Percentiles rank a stretch among this genome's conserved stretches.
Evolutionary conservation across 2,888 invertebrate species (phyloP).

Genomic region (Apamea sordens): DNA sequence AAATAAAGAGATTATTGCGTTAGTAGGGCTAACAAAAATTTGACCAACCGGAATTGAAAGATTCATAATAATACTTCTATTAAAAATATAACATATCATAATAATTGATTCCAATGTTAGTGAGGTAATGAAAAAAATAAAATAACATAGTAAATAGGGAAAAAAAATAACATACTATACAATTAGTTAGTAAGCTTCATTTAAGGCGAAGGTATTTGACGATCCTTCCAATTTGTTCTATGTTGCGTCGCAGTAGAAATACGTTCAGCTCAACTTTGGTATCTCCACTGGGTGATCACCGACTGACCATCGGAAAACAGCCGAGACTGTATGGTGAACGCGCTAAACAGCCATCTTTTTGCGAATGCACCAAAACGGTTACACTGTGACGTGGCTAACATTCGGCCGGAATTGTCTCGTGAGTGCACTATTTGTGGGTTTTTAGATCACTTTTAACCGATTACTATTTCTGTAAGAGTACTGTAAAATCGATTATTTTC

Average conservation of each 20-base stretch:
- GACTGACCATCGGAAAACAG: conserved; percentile 26
- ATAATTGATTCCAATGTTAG: conserved; percentile 55
- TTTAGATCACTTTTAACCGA: conserved; percentile 33
- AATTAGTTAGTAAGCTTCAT: conserved; percentile 46
- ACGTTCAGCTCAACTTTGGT: conserved; percentile 58
- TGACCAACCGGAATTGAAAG: conserved; percentile 39
- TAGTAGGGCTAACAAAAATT: conserved; percentile 38
- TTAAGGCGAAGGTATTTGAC: conserved; percentile 43
- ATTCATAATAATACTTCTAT: conserved; percentile 58
- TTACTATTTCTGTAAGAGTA: conserved; percentile 26
- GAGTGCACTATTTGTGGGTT: conserved; percentile 41
- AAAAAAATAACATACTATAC: conserved; percentile 27
- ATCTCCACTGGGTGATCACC: conserved; percentile 53
- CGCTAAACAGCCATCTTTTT: conserved; percentile 38
- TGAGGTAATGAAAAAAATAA: conserved; percentile 52
- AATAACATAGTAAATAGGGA: conserved; percentile 36
- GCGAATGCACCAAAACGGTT: conserved; percentile 36
- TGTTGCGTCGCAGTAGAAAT: conserved; percentile 69
- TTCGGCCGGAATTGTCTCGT: conserved; percentile 24
- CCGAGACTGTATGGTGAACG: conserved; percentile 56
- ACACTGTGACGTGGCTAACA: conserved; percentile 32
- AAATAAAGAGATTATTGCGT: conserved; percentile 48
- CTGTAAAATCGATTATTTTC: conserved; percentile 27
- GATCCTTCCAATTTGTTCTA: conserved; percentile 62
- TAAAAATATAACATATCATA: conserved; percentile 51